A percentile compares a stretch with the other conserved stretches of the same genome.
These are phyloP conservation scores for Plusia festucae DNA, from an alignment of 2,888 invertebrate genomes.

Conservation along the genomic window DNA sequence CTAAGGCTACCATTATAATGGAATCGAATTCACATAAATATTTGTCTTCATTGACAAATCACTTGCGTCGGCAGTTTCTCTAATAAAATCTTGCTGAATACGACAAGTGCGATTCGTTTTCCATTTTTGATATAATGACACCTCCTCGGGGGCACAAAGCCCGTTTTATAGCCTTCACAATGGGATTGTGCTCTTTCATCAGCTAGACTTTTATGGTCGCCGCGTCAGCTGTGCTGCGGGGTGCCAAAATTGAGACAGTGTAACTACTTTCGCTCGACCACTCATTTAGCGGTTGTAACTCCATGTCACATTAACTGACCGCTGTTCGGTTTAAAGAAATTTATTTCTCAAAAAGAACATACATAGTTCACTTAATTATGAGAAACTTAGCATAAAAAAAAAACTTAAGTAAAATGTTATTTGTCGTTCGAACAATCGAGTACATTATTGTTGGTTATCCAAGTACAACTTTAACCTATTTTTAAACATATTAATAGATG, in stretches of 20 bases:
- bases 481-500: too few species aligned
- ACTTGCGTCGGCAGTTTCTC: slow-evolving; percentile 62
- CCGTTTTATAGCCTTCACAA: slow-evolving; percentile 85
- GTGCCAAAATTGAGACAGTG: slow-evolving; percentile 84
- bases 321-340: too few species aligned
- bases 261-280: slow-evolving; percentile 66
- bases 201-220: slow-evolving; percentile 82
- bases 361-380: too few species aligned
- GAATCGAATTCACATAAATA: slow-evolving; percentile 36
- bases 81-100: slow-evolving; percentile 75
- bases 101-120: slow-evolving; percentile 85
- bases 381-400: too few species aligned
- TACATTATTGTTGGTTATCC: too few species aligned
- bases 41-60: slow-evolving; percentile 66
- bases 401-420: too few species aligned
- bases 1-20: slow-evolving; percentile 41
- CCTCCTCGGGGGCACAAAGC: slow-evolving; percentile 83
- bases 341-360: too few species aligned
- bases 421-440: too few species aligned
- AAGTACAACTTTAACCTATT: too few species aligned
- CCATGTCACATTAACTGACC: slow-evolving; percentile 59
- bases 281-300: slow-evolving; percentile 65
- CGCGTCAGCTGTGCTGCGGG: slow-evolving; percentile 80
- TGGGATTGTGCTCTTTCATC: slow-evolving; percentile 88
- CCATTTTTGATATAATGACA: slow-evolving; percentile 86